Conservation (phyloP, 2,888 invertebrate species). For the Tinea semifulvella region DNA sequence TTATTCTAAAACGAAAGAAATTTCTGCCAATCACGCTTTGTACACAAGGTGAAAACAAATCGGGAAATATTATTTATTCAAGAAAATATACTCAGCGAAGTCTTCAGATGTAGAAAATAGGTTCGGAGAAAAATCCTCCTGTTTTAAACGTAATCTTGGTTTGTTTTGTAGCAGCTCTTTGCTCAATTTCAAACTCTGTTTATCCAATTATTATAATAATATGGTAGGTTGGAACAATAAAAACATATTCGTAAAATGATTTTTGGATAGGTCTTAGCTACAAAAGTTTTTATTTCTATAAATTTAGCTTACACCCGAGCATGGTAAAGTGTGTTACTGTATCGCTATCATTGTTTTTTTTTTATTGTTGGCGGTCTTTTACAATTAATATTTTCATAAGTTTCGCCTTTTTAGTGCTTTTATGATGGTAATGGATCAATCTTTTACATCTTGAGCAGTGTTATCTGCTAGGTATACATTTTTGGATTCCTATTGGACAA, state of each 20-base stretch:
- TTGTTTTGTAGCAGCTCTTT: constrained; percentile 4
- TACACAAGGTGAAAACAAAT: constrained; percentile 12
- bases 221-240: no score
- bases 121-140: constrained; percentile 5
- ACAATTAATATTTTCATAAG: no score
- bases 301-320: no score
- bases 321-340: no score
- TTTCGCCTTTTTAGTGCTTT: no score
- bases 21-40: constrained; percentile 7
- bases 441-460: no score
- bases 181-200: constrained; percentile 1
- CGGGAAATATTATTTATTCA: constrained; percentile 9
- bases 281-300: background rate
- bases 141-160: constrained; percentile 2
- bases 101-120: background rate
- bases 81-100: background rate
- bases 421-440: no score
- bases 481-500: no score
- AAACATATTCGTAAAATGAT: no score
- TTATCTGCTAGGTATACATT: no score
- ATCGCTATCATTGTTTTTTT: no score
- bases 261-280: background rate
- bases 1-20: background rate
- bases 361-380: no score
- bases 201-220: background rate